Base-by-base conservation (phyloP, 2,797 vertebrate genomes). In the Tokudaia tokunoshimensis region DNA sequence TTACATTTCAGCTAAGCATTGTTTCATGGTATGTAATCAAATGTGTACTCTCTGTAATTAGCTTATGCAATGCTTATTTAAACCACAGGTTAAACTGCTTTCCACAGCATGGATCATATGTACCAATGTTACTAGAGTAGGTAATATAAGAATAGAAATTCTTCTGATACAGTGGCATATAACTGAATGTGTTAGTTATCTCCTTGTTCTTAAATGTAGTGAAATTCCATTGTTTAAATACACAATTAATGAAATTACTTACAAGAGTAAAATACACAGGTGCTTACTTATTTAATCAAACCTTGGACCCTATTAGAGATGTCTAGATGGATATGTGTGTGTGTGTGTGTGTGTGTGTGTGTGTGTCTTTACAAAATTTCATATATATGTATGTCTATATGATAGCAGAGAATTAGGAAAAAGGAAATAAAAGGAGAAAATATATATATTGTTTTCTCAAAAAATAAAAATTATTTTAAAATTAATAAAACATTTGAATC, bases 41-140 rank as follows among this genome's bases (percentile, higher is more conserved):
- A 80, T 24, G 4, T 55, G 12, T 90, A 92, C n/a, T 95, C 94
- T 88, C 81, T 65, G 37, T 93, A 90, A 95, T 96, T 93, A 94
- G 72, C 19, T 55, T 70, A 34, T 93, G 20, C 17, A 61, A 74
- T 87, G 87, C 24, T 94, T 95, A 93, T 85, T 94, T 65, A 65
- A 93, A 86, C 65, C 80, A 76, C 80, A 80, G 61, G 50, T 75
- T 87, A 95, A 94, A 89, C 50, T 79, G 91, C 78, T 67, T 67
- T n/a, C 78, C 80, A 87, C 12, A n/a, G 4, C 67, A 84, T 67
- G 70, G 31, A 79, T 31, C 19, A 41, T 52, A 87, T 88, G 76
- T 95, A 65, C 44, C 44, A 74, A 94, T 57, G 50, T 2, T 41
- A 89, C 93, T 82, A 85, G 24, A 78, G 10, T 74, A 84, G 89